Evolutionary conservation across 2,797 vertebrate genomes (phyloP), one percentile per base, ranked within the genome.

Genomic region (Kryptolebias ocellatus): DNA sequence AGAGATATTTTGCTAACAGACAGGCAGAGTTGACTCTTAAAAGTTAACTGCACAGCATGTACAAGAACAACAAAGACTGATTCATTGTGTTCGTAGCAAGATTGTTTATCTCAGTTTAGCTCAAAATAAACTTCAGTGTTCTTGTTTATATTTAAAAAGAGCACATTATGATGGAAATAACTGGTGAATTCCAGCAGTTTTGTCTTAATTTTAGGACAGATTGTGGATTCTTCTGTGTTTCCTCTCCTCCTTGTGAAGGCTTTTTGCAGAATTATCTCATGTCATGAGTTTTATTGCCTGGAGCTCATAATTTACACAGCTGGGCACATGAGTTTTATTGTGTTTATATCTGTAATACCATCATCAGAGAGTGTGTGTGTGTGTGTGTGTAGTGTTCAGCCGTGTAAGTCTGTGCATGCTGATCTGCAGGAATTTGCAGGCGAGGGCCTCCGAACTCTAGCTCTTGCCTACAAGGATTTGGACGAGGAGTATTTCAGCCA

Each of bases 371-470:
- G 53, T 39, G n/a, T 39, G 55, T 4, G 3, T 39, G 42, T 63
- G 16, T 64, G 46, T 66, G 28, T 56, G 44, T 50, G 37, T 37
- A 28, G 1, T 7, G 3, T 67, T 55, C 27, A 18, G 55, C 60
- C 46, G 9, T 68, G 14, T 50, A 45, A 61, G 28, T 75, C 16
- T 65, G 66, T 72, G 9, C n/a, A 3, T 76, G 63, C 4, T 51
- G n/a, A 18, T 83, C 72, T 84, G 31, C 88, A 99, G 98, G 95
- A 97, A 76, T 99, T 97, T 94, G 96, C 97, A 7, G 94, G 93
- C 5, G 96, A 98, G 18, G 97, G 97, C 28, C 87, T 99, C 68
- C 94, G 96, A 61, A 99, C 98, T 0, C 93, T 99, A 0, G 95
- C 92, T 5, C 89, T 98, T 55, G 96, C 97, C 66, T 97, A 95